phyloP scores from a whole-genome alignment of 2,888 invertebrate genomes.

The Syritta pipiens region DNA sequence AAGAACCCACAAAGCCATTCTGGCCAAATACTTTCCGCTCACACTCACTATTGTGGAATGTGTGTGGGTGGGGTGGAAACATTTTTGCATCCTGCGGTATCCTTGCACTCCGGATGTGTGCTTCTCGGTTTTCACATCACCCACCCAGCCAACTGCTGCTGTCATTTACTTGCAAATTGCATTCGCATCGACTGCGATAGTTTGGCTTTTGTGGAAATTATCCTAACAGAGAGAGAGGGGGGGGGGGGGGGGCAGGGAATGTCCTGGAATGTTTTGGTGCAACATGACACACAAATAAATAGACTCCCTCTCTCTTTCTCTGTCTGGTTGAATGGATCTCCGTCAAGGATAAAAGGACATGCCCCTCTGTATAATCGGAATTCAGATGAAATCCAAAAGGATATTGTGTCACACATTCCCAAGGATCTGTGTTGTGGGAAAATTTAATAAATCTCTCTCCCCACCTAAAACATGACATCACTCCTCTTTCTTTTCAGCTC shows the following conservation, averaged over 20 bases:
- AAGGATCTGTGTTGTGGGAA: conserved; percentile 32
- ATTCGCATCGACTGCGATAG: conserved; percentile 44
- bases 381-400: conserved; percentile 43
- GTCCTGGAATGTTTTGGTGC: conserved; percentile 35
- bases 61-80: too few species aligned
- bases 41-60: conserved; percentile 13
- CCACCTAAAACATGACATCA: too few species aligned
- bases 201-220: not conserved
- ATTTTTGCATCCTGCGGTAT: conserved; percentile 23
- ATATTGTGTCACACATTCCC: conserved; percentile 45
- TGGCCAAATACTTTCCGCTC: conserved; percentile 49
- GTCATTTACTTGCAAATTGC: conserved; percentile 64
- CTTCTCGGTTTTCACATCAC: not conserved
- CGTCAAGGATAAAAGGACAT: conserved; percentile 32
- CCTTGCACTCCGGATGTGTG: conserved; percentile 54
- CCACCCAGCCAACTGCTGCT: conserved; percentile 28
- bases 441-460: conserved; percentile 44
- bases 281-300: conserved; percentile 64
- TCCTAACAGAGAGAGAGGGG: not conserved
- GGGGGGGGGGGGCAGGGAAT: not conserved
- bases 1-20: too few species aligned
- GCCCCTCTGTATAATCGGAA: conserved; percentile 30
- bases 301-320: conserved; percentile 16
- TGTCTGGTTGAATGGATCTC: conserved; percentile 37
- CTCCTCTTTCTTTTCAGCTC: conserved; percentile 82